These are phyloP conservation scores for Macrophya alboannulata DNA, from an alignment of 2,888 invertebrate species.

Conservation along the genomic window DNA sequence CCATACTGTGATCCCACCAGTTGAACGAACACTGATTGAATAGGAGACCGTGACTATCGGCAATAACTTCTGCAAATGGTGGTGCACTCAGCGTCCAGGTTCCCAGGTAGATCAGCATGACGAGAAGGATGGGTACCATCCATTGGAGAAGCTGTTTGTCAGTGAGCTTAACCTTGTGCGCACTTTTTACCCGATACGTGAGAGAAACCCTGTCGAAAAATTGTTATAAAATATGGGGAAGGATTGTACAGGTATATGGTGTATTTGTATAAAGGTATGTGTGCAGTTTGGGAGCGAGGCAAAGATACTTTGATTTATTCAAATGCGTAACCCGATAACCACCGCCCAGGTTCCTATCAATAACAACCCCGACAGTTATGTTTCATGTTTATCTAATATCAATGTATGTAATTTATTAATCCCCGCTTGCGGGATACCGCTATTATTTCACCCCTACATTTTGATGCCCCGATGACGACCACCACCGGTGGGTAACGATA, in stretches of 20 bases:
- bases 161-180: slow-evolving; percentile 95
- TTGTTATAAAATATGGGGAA: slow-evolving; percentile 7
- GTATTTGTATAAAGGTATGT: neutral
- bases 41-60: slow-evolving; percentile 88
- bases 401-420: slow-evolving; percentile 17
- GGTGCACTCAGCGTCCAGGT: slow-evolving; percentile 96
- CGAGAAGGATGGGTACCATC: slow-evolving; percentile 95
- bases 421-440: neutral
- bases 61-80: slow-evolving; percentile 91
- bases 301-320: neutral
- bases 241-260: neutral
- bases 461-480: slow-evolving; percentile 22
- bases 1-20: slow-evolving; percentile 97
- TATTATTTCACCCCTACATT: neutral
- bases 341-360: neutral
- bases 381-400: slow-evolving; percentile 9
- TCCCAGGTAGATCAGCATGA: slow-evolving; percentile 93
- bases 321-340: neutral
- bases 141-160: slow-evolving; percentile 96
- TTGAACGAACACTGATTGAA: slow-evolving; percentile 95
- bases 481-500: slow-evolving; percentile 20
- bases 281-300: neutral
- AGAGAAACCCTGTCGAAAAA: slow-evolving; percentile 89
- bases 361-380: neutral
- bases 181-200: slow-evolving; percentile 96